Base-by-base conservation (phyloP, 2,113 vertebrate genomes). In the Phylloscopus trochilus region DNA sequence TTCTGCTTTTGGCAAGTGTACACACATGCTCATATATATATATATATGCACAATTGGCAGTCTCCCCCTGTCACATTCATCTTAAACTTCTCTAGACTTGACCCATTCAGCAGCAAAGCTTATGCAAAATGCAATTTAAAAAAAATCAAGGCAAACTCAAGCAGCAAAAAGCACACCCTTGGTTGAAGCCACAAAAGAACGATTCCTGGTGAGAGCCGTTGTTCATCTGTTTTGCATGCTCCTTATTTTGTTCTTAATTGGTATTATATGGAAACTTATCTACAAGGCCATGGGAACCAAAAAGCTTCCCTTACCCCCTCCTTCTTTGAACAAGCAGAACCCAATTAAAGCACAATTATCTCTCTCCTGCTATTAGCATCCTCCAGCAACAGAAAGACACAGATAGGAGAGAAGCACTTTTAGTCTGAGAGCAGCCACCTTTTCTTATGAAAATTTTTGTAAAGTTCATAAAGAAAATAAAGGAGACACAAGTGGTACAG, bases 231-330 rank as follows among this genome's bases (percentile, higher is more conserved):
- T 96, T 95, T 92, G 93, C 96, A 96, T 93, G 96, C 77, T 96
- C 96, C 97, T 96, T 94, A 81, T 95, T 96, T 89, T 96, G 55
- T 87, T 95, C 93, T 97, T 98, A 97, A 98, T 96, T 97, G 93
- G 93, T 95, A 83, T 97, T 96, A 97, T 96, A 96, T 94, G 83
- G 92, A 96, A 96, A 96, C 69, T 90, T 85, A 97, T 92, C 97
- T 97, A 87, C 88, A 97, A 96, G 97, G 96, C 97, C 98, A 98
- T 98, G 98, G 98, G 98, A 98, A 98, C 96, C 75, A 92, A 93
- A 96, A 96, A 90, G 56, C 94, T 90, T 87, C 46, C 62, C 74
- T 92, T 46, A 37, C 9, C 39, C 46, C 27, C n/a, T 67, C 70
- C 43, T 52, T 51, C 46, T 84, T 95, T 93, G 84, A 97, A 82